Evolutionary conservation across 2,888 invertebrate species (phyloP), one percentile per base, ranked within the genome.

Genomic region (Flabesymbios commensalis): DNA sequence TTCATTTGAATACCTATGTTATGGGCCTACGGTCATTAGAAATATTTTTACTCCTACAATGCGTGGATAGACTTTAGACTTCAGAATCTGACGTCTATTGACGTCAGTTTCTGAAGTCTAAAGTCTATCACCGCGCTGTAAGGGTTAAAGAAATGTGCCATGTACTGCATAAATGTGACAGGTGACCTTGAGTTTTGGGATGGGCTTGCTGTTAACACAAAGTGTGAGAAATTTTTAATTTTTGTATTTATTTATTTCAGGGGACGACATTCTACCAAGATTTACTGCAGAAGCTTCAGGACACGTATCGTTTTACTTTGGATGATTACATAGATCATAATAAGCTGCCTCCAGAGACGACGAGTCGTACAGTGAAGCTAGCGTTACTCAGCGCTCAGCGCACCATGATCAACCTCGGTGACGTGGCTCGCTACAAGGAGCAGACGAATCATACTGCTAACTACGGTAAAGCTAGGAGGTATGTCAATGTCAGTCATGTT

Each of bases 351-450:
- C 75, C 79, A 41, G 73, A 88, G 57, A 87, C 76, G 85, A 85
- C 75, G 80, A 69, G 71, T 45, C 86, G 68, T 85, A 87, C 36
- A 86, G 88, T 22, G 88, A 90, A 81, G 88, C 88, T 93, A 68
- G 92, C 92, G 2, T 86, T 94, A 79, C 87, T 93, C 71, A 90
- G 92, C 60, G 89, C 90, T 2, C 96, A 97, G 83, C 92, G 95
- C 74, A 85, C 93, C 68, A 90, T 91, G 72, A 87, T 97, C 53
- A 93, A 90, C 78, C 86, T 97, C 74, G 98, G 98, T 1, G 97
- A 98, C 83, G 86, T 98, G 74, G 90, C 92, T 17, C 87, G 97
- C 62, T 98, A 98, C 83, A 89, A 89, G 78, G 92, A 93, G 78
- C 90, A 91, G 83, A 89, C 90, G 43, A 90, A 89, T 72, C 90